Evolutionary conservation across 2,888 invertebrate genomes (phyloP).

Genomic region (Aphidius colemani): DNA sequence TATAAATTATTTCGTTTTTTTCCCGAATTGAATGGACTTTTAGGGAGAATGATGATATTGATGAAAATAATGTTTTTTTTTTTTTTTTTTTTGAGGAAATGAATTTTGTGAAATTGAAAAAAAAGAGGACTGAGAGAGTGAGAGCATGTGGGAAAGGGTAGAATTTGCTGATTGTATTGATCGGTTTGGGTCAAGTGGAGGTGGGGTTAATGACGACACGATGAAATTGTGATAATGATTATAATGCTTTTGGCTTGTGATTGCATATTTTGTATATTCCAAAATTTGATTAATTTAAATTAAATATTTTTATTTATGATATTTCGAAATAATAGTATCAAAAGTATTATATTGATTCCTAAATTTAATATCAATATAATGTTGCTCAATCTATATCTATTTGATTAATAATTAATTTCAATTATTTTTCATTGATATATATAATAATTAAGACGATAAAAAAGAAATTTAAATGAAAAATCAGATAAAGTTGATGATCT

Average conservation of each 20-base stretch:
- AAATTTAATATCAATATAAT: neutral
- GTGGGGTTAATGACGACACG: slow-evolving; percentile 19
- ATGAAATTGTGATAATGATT: slow-evolving; percentile 13
- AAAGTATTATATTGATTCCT: neutral
- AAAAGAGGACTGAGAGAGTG: neutral
- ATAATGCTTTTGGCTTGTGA: slow-evolving; percentile 2
- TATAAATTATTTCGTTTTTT: neutral
- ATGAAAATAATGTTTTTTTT: slow-evolving; percentile 8
- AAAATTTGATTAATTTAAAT: too few relatives aligned
- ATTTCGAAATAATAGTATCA: too few relatives aligned
- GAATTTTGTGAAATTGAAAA: slow-evolving; percentile 4
- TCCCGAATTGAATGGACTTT: neutral
- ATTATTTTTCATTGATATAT: neutral
- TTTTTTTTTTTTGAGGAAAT: neutral
- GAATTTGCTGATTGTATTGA: slow-evolving; percentile 29
- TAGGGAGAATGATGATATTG: neutral
- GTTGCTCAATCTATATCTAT: neutral
- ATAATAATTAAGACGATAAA: too few relatives aligned
- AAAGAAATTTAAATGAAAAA: too few relatives aligned
- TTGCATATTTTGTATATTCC: neutral
- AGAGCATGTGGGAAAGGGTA: neutral
- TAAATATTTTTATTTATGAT: too few relatives aligned
- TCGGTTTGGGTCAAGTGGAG: slow-evolving; percentile 24
- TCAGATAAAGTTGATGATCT: too few relatives aligned
- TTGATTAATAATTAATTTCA: neutral